These are phyloP conservation scores for Macropodus opercularis DNA, from an alignment of 2,797 vertebrate species.

Conservation along the genomic window DNA sequence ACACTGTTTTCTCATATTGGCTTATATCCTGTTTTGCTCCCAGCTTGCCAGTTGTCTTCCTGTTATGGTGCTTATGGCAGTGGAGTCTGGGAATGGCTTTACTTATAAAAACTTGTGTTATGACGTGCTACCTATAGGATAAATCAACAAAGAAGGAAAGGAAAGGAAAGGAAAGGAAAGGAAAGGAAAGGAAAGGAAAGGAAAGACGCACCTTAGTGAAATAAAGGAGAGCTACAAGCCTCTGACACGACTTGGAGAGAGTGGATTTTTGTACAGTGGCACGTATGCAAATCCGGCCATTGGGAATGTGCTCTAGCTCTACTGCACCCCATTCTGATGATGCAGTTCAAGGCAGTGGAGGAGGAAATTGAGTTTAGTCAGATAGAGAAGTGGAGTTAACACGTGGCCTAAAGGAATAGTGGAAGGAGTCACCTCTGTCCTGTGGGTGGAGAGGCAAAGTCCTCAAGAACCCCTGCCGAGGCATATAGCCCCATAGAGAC, in stretches of 20 bases:
- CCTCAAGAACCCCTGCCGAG: constrained; percentile 60
- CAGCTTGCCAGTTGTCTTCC: constrained; percentile 72
- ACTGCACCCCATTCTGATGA: constrained; percentile 74
- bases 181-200: no score
- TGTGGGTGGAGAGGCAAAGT: constrained; percentile 59
- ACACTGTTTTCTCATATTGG: constrained; percentile 61
- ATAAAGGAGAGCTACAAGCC: constrained; percentile 48
- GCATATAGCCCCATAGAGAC: constrained; percentile 50
- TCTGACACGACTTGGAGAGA: constrained; percentile 56
- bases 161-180: no score
- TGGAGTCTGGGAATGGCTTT: constrained; percentile 43
- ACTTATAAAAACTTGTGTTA: constrained; percentile 34
- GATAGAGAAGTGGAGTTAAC: constrained; percentile 79
- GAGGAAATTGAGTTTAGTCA: constrained; percentile 82
- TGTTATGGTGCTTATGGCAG: constrained; percentile 55
- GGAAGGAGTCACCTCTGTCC: constrained; percentile 71
- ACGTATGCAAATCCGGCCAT: constrained; percentile 80
- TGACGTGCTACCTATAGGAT: constrained; percentile 34
- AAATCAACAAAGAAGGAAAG: no score
- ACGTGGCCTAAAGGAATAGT: constrained; percentile 75
- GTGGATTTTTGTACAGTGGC: constrained; percentile 74
- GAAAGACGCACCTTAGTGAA: constrained; percentile 44
- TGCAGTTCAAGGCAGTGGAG: constrained; percentile 77
- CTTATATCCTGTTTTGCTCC: constrained; percentile 79
- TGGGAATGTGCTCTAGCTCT: constrained; percentile 71